phyloP scores from a whole-genome alignment of 2,113 vertebrate genomes.

The Perca fluviatilis region DNA sequence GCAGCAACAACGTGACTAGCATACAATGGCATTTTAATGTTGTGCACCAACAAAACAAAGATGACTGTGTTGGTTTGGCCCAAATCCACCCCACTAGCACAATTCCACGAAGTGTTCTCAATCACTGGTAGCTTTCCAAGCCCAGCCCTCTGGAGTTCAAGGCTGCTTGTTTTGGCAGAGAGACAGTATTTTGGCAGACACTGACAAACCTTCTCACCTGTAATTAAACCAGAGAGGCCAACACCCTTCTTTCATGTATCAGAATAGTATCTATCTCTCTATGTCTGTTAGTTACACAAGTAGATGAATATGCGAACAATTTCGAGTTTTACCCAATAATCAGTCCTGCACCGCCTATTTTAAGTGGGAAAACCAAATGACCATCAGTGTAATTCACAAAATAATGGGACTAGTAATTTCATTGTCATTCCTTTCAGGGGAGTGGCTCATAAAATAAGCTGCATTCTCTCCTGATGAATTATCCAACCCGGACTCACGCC shows the following conservation, averaged over 20 bases:
- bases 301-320: background rate
- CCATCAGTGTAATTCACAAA: conserved; percentile 56
- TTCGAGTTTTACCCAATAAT: conserved; percentile 23
- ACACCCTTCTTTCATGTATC: conserved; percentile 51
- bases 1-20: conserved; percentile 49
- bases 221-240: conserved; percentile 54
- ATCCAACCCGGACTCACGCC: conserved; percentile 11
- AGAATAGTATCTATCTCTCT: conserved; percentile 9
- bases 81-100: conserved; percentile 47
- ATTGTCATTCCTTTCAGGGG: conserved; percentile 46
- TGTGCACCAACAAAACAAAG: conserved; percentile 55
- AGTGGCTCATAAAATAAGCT: conserved; percentile 50
- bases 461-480: conserved; percentile 51
- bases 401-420: conserved; percentile 53
- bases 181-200: conserved; percentile 39
- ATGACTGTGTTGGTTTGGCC: conserved; percentile 57
- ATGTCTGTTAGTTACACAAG: conserved; percentile 30
- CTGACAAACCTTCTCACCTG: conserved; percentile 61
- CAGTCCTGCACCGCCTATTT: conserved; percentile 13
- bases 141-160: conserved; percentile 36
- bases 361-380: conserved; percentile 45
- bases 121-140: conserved; percentile 47
- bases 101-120: conserved; percentile 33
- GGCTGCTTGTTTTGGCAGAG: conserved; percentile 61
- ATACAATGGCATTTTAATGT: conserved; percentile 66